Base-by-base conservation (phyloP, 2,113 vertebrate species). In the Jaculus jaculus region DNA sequence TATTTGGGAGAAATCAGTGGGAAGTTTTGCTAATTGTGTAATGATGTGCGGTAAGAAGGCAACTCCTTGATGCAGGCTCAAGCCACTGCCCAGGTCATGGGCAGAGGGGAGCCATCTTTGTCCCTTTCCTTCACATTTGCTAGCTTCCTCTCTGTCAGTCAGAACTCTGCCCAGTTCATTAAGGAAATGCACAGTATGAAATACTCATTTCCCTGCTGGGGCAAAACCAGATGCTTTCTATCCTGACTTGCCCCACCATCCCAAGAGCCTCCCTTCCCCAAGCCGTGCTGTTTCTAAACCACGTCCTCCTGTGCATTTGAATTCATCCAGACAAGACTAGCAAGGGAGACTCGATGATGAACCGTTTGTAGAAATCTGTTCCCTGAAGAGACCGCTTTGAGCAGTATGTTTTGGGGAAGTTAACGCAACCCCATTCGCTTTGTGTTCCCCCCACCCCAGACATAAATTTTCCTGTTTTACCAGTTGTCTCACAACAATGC, bases 401-500 rank as follows among this genome's bases (percentile, higher is more conserved):
- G 12, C n/a, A 32, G 34, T 10, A 21, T 17, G 0, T 37, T 26
- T 3, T 23, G 20, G 39, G 84, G 24, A 30, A 18, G n/a, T 13
- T 37, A 91, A 63, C 0, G 15, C 65, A 78, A 42, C 7, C 26
- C 32, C 10, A 0, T 61, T 11, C 0, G 8, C 63, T 66, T 66
- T 42, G 79, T 51, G 9, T 42, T 15, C 18, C 1, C 8, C 13
- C 58, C 23, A 42, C 32, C 71, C 32, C n/a, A 80, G 85, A 92
- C 88, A 93, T 84, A 89, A 89, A 91, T 83, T 58, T 92, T 85
- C 93, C 90, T 84, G 73, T 95, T 92, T 86, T 20, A 28, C 72
- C 80, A 39, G 89, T 96, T 95, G 94, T 68, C 87, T 88, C 84
- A n/a, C 82, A 96, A 83, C 94, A 95, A 89, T 86, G 96, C 94